Conservation (phyloP, 2,888 invertebrate genomes). For the Galeopsomyia nigrocyanea region DNA sequence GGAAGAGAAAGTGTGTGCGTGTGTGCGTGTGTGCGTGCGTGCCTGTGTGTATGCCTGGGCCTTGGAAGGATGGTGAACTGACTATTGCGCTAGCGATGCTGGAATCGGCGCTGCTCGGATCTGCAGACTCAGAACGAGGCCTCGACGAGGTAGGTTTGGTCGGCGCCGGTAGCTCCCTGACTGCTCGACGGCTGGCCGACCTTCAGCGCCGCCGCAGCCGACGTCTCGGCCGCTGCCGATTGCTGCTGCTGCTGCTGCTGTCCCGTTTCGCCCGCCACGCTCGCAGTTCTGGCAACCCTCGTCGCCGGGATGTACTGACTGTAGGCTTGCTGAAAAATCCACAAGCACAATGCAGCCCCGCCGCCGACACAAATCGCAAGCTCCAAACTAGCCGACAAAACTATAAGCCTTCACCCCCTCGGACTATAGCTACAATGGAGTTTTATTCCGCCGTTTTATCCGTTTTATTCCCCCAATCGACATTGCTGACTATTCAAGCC, state of each 20-base stretch:
- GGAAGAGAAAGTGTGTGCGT: too few species aligned
- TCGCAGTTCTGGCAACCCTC: conserved; percentile 78
- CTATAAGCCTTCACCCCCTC: too few species aligned
- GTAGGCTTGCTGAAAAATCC: conserved; percentile 81
- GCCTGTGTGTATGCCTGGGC: too few species aligned
- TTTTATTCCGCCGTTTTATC: too few species aligned
- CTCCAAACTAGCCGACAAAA: background rate
- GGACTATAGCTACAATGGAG: too few species aligned
- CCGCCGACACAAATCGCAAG: conserved; percentile 50
- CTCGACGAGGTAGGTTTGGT: conserved; percentile 87
- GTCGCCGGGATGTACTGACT: conserved; percentile 91
- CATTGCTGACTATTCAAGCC: too few species aligned
- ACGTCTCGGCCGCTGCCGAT: conserved; percentile 78
- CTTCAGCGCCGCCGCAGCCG: conserved; percentile 51
- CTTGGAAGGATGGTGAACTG: too few species aligned
- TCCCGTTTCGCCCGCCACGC: too few species aligned
- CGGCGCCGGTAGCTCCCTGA: conserved; percentile 76
- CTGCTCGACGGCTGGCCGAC: conserved; percentile 37
- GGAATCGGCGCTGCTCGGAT: conserved; percentile 10
- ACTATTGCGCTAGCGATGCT: too few species aligned
- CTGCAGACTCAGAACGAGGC: conserved; percentile 79
- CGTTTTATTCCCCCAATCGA: too few species aligned
- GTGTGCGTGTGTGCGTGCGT: too few species aligned
- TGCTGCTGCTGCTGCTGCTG: too few species aligned
- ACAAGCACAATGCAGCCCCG: conserved; percentile 68